A percentile compares a stretch with the other conserved stretches of the same genome.
phyloP scores from a whole-genome alignment of 2,113 vertebrate genomes.

The Rhinoptilus africanus region DNA sequence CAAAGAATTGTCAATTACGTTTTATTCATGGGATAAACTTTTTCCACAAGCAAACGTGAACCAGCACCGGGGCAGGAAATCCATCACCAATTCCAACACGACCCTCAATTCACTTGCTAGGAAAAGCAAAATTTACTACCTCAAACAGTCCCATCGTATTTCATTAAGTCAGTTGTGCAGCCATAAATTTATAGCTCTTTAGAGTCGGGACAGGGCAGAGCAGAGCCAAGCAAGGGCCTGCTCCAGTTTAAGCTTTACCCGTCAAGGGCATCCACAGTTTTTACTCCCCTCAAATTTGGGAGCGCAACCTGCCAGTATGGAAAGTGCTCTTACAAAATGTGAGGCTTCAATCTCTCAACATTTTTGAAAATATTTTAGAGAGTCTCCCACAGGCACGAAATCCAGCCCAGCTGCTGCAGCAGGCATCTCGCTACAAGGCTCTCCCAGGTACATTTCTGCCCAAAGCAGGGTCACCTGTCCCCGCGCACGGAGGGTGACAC shows the following conservation, averaged over 20 bases:
- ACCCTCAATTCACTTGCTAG: background rate
- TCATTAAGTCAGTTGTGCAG: background rate
- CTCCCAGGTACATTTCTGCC: background rate
- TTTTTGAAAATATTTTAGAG: accelerated
- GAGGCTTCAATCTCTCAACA: background rate
- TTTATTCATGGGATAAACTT: background rate
- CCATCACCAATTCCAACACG: background rate
- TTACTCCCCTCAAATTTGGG: accelerated
- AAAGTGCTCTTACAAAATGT: background rate
- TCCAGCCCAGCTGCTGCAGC: background rate
- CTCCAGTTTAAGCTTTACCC: background rate
- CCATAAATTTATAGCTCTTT: background rate
- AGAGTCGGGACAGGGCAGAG: background rate
- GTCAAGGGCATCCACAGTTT: background rate
- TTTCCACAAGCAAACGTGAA: background rate
- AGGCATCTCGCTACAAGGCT: background rate
- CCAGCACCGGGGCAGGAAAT: background rate
- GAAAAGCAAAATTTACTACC: background rate
- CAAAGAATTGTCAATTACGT: background rate
- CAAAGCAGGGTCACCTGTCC: background rate
- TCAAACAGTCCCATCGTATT: background rate
- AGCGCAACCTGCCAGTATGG: background rate
- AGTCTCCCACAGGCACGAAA: background rate
- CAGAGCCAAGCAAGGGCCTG: background rate
- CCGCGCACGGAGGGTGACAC: accelerated